Conservation (phyloP, 2,888 invertebrate genomes). For the Stenichneumon culpator region DNA sequence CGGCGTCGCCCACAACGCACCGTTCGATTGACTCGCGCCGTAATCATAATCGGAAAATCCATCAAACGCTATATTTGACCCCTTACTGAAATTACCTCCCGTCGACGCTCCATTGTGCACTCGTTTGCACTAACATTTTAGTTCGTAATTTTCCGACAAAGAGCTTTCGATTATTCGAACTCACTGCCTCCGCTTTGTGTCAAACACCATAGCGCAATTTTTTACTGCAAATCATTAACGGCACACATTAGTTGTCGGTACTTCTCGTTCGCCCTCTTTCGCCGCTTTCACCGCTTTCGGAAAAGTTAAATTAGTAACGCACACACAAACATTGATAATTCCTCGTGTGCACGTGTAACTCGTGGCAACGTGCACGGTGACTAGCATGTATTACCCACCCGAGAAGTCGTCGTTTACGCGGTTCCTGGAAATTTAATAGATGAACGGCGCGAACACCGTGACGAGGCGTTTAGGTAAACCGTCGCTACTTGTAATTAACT, state of each 20-base stretch:
- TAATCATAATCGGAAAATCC: slow-evolving; percentile 23
- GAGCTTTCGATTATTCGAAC: too few species aligned
- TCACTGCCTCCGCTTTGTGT: too few species aligned
- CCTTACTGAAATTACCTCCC: too few species aligned
- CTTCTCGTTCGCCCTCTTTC: too few species aligned
- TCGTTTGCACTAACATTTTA: background rate
- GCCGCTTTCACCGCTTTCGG: background rate
- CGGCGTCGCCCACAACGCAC: background rate
- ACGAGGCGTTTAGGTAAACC: slow-evolving; percentile 13
- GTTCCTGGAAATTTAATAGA: slow-evolving; percentile 9
- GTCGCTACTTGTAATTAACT: slow-evolving; percentile 11
- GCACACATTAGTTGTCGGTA: too few species aligned
- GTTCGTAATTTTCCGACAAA: too few species aligned
- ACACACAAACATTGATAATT: slow-evolving; percentile 35
- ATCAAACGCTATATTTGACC: background rate
- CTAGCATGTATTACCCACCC: slow-evolving; percentile 11
- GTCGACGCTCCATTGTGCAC: background rate
- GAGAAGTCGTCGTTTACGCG: background rate
- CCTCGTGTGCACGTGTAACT: background rate
- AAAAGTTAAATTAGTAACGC: slow-evolving; percentile 23
- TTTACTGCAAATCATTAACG: too few species aligned
- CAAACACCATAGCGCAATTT: too few species aligned
- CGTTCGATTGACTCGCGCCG: background rate
- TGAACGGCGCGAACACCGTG: background rate
- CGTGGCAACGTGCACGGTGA: background rate